phyloP scores from a whole-genome alignment of 2,113 vertebrate genomes.

The Synchiropus splendidus region DNA sequence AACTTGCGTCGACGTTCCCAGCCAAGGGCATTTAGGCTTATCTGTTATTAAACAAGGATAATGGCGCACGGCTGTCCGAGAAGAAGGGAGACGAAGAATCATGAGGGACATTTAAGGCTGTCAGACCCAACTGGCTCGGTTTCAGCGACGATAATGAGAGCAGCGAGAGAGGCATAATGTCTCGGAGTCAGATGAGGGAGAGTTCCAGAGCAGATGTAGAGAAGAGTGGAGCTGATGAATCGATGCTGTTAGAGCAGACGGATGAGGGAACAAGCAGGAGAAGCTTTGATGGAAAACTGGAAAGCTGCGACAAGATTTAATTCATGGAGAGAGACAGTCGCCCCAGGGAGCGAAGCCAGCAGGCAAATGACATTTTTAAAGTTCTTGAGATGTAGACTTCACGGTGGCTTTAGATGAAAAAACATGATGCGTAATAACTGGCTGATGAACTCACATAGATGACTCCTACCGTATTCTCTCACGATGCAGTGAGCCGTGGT shows the following conservation, averaged over 20 bases:
- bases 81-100: conserved; percentile 36
- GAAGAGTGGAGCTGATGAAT: conserved; percentile 38
- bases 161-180: conserved; percentile 24
- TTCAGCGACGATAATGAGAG: conserved; percentile 40
- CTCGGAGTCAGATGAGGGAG: conserved; percentile 33
- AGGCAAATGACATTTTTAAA: background rate
- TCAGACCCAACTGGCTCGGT: conserved; percentile 38
- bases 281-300: conserved; percentile 18
- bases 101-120: conserved; percentile 38
- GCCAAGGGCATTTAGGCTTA: conserved; percentile 7
- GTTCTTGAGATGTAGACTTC: no score
- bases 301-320: conserved; percentile 6
- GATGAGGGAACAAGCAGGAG: conserved; percentile 18
- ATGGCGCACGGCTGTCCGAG: conserved; percentile 18
- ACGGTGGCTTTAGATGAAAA: no score
- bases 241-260: conserved; percentile 27
- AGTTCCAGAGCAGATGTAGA: conserved; percentile 31
- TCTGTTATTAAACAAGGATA: conserved; percentile 26
- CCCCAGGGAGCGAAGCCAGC: background rate
- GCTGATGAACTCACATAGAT: no score
- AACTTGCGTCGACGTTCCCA: conserved; percentile 7
- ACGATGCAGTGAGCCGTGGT: conserved; percentile 41
- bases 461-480: conserved; percentile 56
- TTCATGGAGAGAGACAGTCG: conserved; percentile 10
- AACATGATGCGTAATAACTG: no score